Evolutionary conservation across 2,113 vertebrate species (phyloP).

Genomic region (Phyllopteryx taeniolatus): DNA sequence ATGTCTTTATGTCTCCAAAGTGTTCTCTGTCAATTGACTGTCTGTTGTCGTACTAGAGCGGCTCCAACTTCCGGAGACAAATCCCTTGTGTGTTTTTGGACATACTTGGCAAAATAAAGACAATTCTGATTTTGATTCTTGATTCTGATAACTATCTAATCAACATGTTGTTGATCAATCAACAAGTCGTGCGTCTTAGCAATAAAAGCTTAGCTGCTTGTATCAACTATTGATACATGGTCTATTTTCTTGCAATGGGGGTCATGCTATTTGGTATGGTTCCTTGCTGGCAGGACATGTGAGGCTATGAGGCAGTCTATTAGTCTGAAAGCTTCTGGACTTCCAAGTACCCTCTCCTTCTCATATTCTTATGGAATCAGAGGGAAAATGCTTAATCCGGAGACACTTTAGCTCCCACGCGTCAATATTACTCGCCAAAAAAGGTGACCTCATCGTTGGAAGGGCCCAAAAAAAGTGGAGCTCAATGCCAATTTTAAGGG

Average conservation of each 20-base stretch:
- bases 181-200: no score
- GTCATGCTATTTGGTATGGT: constrained; percentile 42
- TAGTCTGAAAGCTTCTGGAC: constrained; percentile 25
- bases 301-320: constrained; percentile 23
- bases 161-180: no score
- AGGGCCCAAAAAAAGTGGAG: not conserved
- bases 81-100: no score
- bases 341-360: constrained; percentile 6
- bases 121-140: no score
- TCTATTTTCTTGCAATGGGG: not conserved
- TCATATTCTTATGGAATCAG: constrained; percentile 8
- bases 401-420: not conserved
- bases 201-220: no score
- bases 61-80: no score
- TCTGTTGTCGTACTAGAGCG: no score
- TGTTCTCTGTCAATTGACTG: no score
- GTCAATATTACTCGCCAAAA: not conserved
- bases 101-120: no score
- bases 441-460: not conserved
- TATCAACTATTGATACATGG: no score
- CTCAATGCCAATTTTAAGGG: not conserved
- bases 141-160: no score
- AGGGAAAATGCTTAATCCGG: not conserved
- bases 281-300: constrained; percentile 24
- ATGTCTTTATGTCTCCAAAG: no score